Evolutionary conservation across 2,113 vertebrate genomes (phyloP).

Genomic region (Pedetes capensis): DNA sequence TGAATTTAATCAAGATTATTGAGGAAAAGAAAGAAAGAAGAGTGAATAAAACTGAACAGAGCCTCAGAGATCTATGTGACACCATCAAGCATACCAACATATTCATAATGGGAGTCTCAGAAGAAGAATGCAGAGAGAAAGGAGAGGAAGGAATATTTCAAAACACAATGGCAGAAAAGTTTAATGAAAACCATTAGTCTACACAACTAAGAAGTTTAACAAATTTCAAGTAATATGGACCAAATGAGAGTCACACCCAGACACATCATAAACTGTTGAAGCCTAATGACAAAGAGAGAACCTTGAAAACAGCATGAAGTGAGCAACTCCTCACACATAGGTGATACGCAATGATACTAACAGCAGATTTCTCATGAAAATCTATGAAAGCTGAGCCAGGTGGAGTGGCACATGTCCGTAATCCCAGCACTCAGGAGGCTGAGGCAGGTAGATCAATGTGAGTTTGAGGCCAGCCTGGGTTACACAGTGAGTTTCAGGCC

Average conservation of each 20-base stretch:
- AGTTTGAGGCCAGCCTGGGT: too few relatives aligned
- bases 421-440: too few relatives aligned
- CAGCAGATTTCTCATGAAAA: neutral
- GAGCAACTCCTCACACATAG: neutral
- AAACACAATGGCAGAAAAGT: too few relatives aligned
- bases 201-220: neutral
- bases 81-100: neutral
- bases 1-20: neutral
- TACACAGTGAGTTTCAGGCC: too few relatives aligned
- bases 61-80: neutral
- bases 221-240: neutral
- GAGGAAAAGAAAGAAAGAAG: neutral
- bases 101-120: neutral
- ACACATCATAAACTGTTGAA: neutral
- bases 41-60: neutral
- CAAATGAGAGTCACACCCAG: neutral
- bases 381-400: neutral
- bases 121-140: neutral
- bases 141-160: too few relatives aligned
- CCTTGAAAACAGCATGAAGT: neutral
- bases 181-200: too few relatives aligned
- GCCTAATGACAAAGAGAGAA: neutral
- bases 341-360: neutral
- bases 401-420: too few relatives aligned
- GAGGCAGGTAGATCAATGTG: too few relatives aligned